Base-by-base conservation (phyloP, 2,888 invertebrate species). In the Coelopa pilipes region DNA sequence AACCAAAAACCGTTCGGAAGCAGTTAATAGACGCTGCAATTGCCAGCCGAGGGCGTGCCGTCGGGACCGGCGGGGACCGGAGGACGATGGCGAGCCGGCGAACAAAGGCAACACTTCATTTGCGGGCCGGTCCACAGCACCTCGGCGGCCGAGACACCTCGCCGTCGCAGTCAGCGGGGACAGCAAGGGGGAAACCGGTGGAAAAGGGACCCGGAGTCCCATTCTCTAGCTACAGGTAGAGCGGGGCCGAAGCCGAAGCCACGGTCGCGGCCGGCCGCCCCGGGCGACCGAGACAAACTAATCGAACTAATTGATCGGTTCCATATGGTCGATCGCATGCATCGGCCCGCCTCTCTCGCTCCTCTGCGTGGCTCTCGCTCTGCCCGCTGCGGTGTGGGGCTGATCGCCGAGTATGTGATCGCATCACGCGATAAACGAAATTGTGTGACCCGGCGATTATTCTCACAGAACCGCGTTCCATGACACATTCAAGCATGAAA, bases 221-320 rank as follows among this genome's bases (percentile, higher is more conserved):
- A 4, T 7, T 34, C 34, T 34, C 19, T 34, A 34, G 19, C 59
- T 15, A 53, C 70, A 70, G 60, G 47, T 60, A 70, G 24, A 21
- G 15, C 46, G 17, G 9, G 34, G n/a, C n/a, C 19, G 46, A 17
- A 45, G 21, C 24, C 24, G 62, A 13, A 17, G 55, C 34, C 17
- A 49, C n/a, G n/a, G 59, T 19, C 34, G 17, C 50, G 1, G n/a
- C 11, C 68, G 69, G 21, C 57, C 21, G 21, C 49, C 60, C 49
- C 57, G 45, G 57, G 57, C 69, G 46, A 59, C 19, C 49, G 49
- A 75, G 66, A 76, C 60, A 72, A 78, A 78, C 74, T 81, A 65
- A 71, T 82, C 79, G 80, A 79, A 80, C 84, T 86, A 87, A 87
- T 87, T 86, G 87, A 87, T 87, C 86, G 87, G 87, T 87, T 87